Evolutionary conservation across 2,888 invertebrate species (phyloP).

Genomic region (Ecliptopera silaceata): DNA sequence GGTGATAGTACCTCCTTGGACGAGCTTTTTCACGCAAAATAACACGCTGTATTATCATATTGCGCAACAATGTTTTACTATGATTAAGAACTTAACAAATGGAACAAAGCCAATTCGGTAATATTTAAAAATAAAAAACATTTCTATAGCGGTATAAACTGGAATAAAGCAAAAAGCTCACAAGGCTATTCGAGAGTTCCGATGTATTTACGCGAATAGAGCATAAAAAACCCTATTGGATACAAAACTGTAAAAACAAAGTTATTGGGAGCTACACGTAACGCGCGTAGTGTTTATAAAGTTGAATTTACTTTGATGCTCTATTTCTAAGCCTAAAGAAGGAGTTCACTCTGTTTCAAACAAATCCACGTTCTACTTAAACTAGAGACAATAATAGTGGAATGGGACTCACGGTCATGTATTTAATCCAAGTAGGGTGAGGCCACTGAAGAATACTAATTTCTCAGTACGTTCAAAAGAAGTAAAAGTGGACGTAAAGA

Average conservation of each 20-base stretch:
- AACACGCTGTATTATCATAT: too few relatives aligned
- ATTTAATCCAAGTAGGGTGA: conserved; percentile 25
- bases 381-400: conserved; percentile 30
- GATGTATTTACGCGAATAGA: conserved; percentile 14
- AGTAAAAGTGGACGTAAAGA: conserved; percentile 27
- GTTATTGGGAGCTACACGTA: conserved; percentile 35
- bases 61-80: too few relatives aligned
- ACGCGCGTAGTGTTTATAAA: conserved; percentile 46
- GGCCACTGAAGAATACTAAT: conserved; percentile 32
- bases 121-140: neutral
- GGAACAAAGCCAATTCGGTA: neutral
- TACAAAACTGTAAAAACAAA: conserved; percentile 31
- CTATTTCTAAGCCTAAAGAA: conserved; percentile 28
- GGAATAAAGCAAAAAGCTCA: conserved; percentile 6
- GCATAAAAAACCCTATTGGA: conserved; percentile 23
- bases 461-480: conserved; percentile 19
- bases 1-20: too few relatives aligned
- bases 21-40: too few relatives aligned
- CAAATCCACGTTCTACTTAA: conserved; percentile 30
- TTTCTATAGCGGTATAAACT: conserved; percentile 5
- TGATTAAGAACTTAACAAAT: too few relatives aligned
- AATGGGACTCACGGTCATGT: conserved; percentile 22
- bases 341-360: conserved; percentile 38
- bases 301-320: conserved; percentile 50
- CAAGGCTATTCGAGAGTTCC: neutral